phyloP scores from a whole-genome alignment of 2,113 vertebrate species.

The Chroicocephalus ridibundus region DNA sequence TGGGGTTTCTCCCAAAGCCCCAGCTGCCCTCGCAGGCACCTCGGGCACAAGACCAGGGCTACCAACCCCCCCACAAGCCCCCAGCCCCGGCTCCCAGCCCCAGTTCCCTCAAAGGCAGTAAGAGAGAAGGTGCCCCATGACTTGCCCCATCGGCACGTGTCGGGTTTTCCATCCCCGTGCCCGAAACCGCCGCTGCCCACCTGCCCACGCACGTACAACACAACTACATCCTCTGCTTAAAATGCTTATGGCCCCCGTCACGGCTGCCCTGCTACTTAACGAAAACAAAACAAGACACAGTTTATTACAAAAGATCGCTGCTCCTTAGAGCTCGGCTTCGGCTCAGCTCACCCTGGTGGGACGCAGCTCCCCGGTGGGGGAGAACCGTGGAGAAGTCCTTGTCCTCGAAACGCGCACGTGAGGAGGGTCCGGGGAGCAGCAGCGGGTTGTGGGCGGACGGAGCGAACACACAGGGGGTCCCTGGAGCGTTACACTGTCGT shows the following conservation, averaged over 20 bases:
- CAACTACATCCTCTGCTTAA: background rate
- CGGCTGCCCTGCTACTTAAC: accelerated
- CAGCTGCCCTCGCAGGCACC: background rate
- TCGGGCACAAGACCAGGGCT: background rate
- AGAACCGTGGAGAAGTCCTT: background rate
- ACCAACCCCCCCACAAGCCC: background rate
- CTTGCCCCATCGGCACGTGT: accelerated
- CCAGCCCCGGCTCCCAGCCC: background rate
- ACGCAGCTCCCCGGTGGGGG: background rate
- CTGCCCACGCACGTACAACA: accelerated
- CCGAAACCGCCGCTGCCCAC: too few relatives aligned
- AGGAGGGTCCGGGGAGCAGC: background rate
- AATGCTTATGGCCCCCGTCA: accelerated
- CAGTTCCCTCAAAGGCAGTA: background rate
- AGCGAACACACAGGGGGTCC: background rate
- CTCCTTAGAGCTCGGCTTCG: background rate
- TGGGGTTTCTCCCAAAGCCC: too few relatives aligned
- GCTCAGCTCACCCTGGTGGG: background rate
- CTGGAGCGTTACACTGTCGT: background rate
- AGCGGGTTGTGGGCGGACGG: background rate
- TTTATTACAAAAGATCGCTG: background rate
- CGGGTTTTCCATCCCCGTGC: background rate
- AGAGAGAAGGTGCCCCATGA: background rate
- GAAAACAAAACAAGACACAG: background rate
- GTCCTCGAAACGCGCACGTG: background rate